phyloP scores from a whole-genome alignment of 2,113 vertebrate species.

The Mungos mungo region DNA sequence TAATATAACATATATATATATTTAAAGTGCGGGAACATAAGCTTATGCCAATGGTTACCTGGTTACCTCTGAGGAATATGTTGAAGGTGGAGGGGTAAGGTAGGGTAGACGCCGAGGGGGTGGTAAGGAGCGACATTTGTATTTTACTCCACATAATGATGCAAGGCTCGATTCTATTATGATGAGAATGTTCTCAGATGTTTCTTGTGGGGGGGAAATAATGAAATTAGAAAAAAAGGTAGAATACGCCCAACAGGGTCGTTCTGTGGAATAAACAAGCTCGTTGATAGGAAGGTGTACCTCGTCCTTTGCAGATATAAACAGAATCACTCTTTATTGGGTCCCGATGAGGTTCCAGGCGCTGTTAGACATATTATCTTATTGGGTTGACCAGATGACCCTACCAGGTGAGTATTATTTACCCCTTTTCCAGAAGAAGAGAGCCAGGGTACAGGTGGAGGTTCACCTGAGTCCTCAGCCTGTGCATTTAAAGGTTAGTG shows the following conservation, averaged over 20 bases:
- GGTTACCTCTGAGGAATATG: not conserved
- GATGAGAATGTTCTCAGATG: not conserved
- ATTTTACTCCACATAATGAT: not conserved
- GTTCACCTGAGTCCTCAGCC: not conserved
- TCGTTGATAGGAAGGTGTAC: accelerated
- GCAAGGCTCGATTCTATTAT: not conserved
- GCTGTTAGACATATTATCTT: not conserved
- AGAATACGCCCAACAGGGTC: not conserved
- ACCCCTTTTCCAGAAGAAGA: not conserved
- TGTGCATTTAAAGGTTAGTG: accelerated
- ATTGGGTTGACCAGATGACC: not conserved
- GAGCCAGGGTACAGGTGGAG: not conserved
- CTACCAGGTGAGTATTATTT: too few species aligned
- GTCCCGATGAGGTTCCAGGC: not conserved
- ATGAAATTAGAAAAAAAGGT: not conserved
- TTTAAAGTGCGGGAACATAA: not conserved
- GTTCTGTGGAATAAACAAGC: not conserved
- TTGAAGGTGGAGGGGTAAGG: not conserved
- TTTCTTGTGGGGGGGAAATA: not conserved
- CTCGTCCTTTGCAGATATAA: not conserved
- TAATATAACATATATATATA: not conserved
- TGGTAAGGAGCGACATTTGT: not conserved
- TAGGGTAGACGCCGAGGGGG: accelerated
- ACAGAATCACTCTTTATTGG: too few species aligned
- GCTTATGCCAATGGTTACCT: not conserved